Conservation (phyloP, 1,140 invertebrate genomes). For the Ctenoplectra terminalis region DNA sequence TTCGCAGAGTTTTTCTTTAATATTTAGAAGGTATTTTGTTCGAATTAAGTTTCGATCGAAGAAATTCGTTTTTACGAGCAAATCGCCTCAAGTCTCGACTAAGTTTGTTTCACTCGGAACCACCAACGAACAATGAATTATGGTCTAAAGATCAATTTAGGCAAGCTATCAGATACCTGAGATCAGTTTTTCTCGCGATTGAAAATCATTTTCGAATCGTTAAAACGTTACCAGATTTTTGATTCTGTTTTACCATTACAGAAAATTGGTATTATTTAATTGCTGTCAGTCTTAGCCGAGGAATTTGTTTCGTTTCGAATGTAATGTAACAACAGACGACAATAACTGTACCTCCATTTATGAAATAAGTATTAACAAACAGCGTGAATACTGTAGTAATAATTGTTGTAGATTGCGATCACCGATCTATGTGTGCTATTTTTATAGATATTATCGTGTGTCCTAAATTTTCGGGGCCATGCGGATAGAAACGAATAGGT, state of each 20-base stretch:
- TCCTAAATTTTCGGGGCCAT: conserved; percentile 1
- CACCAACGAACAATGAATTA: not conserved
- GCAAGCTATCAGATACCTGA: not conserved
- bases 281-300: not conserved
- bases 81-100: not conserved
- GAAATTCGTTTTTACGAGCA: conserved; percentile 26
- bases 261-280: not conserved
- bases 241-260: not conserved
- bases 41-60: not conserved
- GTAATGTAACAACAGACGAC: not conserved
- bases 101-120: not conserved
- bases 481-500: not conserved
- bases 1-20: not conserved
- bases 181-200: not conserved
- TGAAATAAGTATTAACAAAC: not conserved
- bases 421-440: not conserved
- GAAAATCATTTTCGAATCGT: not conserved
- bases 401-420: conserved; percentile 13
- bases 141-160: not conserved
- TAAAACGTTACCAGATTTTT: not conserved
- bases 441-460: conserved; percentile 19
- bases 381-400: not conserved
- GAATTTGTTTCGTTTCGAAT: not conserved
- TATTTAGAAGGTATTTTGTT: not conserved
- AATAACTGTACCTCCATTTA: conserved; percentile 14